Conservation (phyloP, 2,888 invertebrate genomes). For the Oxyteleia sp. region DNA sequence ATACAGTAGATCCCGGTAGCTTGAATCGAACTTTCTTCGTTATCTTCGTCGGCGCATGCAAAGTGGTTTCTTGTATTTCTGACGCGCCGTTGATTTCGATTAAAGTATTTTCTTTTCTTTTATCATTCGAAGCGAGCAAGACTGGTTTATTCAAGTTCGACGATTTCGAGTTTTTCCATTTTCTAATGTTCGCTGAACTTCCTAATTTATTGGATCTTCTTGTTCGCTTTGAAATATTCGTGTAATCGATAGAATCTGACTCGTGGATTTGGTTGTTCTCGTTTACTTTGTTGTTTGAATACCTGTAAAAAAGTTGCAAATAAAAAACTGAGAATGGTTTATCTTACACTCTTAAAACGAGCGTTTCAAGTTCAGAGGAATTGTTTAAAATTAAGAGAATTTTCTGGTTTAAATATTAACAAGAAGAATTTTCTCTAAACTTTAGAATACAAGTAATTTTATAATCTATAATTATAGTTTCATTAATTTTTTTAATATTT, state of each 20-base stretch:
- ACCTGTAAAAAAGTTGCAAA: conserved; percentile 4
- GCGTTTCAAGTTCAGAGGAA: too few relatives aligned
- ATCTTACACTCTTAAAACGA: too few relatives aligned
- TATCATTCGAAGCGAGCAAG: conserved; percentile 45
- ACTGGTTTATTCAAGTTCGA: conserved; percentile 42
- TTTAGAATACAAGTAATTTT: too few relatives aligned
- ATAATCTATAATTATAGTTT: too few relatives aligned
- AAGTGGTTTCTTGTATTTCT: conserved; percentile 56
- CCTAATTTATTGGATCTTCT: conserved; percentile 59
- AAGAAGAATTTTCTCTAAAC: too few relatives aligned
- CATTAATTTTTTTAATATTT: too few relatives aligned
- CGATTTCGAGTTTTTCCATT: conserved; percentile 20
- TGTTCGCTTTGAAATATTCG: conserved; percentile 48
- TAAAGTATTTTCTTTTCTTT: conserved; percentile 9
- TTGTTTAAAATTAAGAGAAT: too few relatives aligned
- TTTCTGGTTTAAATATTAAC: too few relatives aligned
- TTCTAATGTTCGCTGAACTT: conserved; percentile 55
- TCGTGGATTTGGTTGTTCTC: conserved; percentile 1
- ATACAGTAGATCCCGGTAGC: conserved; percentile 43
- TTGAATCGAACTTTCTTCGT: conserved; percentile 64
- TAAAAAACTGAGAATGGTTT: too few relatives aligned
- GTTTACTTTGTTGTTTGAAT: background rate
- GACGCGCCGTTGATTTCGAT: background rate
- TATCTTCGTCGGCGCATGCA: conserved; percentile 38
- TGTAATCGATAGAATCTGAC: conserved; percentile 52